Evolutionary conservation across 2,888 invertebrate species (phyloP).

Genomic region (Rapana venosa): DNA sequence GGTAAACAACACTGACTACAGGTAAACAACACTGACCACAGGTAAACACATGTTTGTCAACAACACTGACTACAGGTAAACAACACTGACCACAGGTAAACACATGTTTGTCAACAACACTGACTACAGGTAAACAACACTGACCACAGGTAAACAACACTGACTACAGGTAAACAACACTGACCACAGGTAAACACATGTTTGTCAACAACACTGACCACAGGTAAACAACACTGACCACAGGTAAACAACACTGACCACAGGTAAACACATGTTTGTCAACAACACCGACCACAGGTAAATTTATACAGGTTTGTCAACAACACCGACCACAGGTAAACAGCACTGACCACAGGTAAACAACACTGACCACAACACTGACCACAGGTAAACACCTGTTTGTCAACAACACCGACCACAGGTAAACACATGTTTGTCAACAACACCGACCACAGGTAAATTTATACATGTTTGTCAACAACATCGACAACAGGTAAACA

Average conservation of each 20-base stretch:
- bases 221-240: not conserved
- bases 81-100: not conserved
- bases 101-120: not conserved
- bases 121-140: not conserved
- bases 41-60: not conserved
- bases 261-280: not conserved
- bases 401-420: not conserved
- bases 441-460: not conserved
- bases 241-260: not conserved
- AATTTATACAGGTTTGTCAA: constrained; percentile 90
- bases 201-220: constrained; percentile 8
- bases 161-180: constrained; percentile 4
- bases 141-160: not conserved
- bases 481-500: constrained; percentile 93
- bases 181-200: not conserved
- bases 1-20: constrained; percentile 82
- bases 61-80: constrained; percentile 89
- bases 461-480: constrained; percentile 92
- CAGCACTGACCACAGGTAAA: not conserved
- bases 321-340: constrained; percentile 94
- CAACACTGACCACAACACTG: not conserved
- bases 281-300: not conserved
- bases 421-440: not conserved
- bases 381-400: not conserved
- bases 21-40: not conserved